phyloP scores from a whole-genome alignment of 2,888 invertebrate genomes.

The Caenorhabditis sp. region DNA sequence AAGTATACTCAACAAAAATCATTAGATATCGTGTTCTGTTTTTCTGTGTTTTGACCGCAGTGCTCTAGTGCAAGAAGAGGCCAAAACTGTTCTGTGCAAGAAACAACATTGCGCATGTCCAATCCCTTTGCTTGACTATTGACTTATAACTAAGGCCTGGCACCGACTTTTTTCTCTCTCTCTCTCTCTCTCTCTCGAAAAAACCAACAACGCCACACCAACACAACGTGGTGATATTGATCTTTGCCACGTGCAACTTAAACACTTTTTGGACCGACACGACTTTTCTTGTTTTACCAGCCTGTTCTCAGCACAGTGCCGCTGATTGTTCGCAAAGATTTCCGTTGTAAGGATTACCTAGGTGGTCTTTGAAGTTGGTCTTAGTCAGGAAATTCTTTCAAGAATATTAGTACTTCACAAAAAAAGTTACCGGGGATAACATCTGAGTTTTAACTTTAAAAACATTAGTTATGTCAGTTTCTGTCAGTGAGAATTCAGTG shows the following conservation, averaged over 20 bases:
- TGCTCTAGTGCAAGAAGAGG: too few species aligned
- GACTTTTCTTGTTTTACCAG: not conserved
- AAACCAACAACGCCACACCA: constrained; percentile 29
- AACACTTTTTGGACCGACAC: constrained; percentile 28
- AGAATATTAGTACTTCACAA: too few species aligned
- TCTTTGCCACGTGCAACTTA: constrained; percentile 38
- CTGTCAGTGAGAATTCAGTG: too few species aligned
- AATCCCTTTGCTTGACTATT: constrained; percentile 37
- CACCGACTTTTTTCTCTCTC: constrained; percentile 8
- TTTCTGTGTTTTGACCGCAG: too few species aligned
- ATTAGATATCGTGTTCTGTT: too few species aligned
- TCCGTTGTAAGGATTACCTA: too few species aligned
- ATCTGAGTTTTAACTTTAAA: not conserved
- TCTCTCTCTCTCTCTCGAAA: not conserved
- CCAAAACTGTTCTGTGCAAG: not conserved
- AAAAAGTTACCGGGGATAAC: too few species aligned
- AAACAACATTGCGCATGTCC: constrained; percentile 44
- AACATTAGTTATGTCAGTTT: too few species aligned
- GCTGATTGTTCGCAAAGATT: too few species aligned
- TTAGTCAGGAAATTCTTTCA: too few species aligned
- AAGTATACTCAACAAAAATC: too few species aligned
- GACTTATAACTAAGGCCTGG: constrained; percentile 49
- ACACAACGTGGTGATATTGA: constrained; percentile 26
- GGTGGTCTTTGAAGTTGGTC: too few species aligned
- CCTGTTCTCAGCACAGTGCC: not conserved